Conservation (phyloP, 2,888 invertebrate genomes). For the Choreutis nemorana region DNA sequence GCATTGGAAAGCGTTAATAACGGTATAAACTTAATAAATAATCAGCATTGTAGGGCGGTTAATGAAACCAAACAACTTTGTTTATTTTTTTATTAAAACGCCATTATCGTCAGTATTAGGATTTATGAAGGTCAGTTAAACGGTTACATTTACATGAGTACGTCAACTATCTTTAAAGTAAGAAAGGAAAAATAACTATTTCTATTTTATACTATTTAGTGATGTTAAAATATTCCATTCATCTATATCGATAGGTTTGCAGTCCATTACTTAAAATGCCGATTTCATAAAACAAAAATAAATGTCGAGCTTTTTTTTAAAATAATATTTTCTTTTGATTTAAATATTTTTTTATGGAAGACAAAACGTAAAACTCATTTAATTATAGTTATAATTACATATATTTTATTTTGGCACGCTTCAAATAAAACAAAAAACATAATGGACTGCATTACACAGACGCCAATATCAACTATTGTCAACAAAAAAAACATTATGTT, state of each 20-base stretch:
- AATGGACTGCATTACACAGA: conserved; percentile 55
- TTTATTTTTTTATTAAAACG: conserved; percentile 66
- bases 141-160: conserved; percentile 63
- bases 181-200: conserved; percentile 1
- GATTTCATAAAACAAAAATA: too few relatives aligned
- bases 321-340: conserved; percentile 1
- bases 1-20: too few relatives aligned
- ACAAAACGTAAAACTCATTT: conserved; percentile 28
- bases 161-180: conserved; percentile 8
- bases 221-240: conserved; percentile 17
- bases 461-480: conserved; percentile 47
- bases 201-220: too few relatives aligned
- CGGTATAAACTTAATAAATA: too few relatives aligned
- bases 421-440: conserved; percentile 18
- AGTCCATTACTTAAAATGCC: conserved; percentile 26
- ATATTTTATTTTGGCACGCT: too few relatives aligned
- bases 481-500: conserved; percentile 38
- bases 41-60: conserved; percentile 14
- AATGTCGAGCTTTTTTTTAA: too few relatives aligned
- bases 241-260: conserved; percentile 17
- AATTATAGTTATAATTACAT: conserved; percentile 40
- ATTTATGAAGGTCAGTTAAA: conserved; percentile 66
- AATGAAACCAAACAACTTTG: conserved; percentile 61
- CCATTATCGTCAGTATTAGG: conserved; percentile 67
- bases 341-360: conserved; percentile 27